Base-by-base conservation (phyloP, 2,888 invertebrate species). In the Pollenia griseotomentosa region DNA sequence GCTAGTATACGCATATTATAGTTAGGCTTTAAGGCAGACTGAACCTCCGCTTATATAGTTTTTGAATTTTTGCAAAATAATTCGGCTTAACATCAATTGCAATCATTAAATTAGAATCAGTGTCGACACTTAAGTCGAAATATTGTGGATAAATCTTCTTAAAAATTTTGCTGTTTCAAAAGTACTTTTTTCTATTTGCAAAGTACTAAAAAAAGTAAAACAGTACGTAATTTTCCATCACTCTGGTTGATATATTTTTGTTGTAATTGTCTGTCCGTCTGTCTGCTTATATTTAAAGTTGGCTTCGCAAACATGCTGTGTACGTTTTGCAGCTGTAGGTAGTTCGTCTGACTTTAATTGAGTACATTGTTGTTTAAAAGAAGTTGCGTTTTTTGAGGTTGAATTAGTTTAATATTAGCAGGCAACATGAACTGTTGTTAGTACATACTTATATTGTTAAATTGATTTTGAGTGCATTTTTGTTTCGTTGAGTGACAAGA, bases 371-470 rank as follows among this genome's bases (percentile, higher is more conserved):
- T 75, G 61, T 68, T 77, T 16, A 70, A 77, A 86, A 78, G 78
- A 87, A 87, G 81, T 81, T 80, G 80, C 44, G 51, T 73, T 80
- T 80, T 70, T 63, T 80, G 61, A 75, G 66, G 68, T 73, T 71
- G 68, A 78, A 78, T 81, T 87, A 87, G 87, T 87, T 81, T 59
- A 40, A 81, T 55, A 81, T 63, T 84, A 84, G 84, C 87, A 87
- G 74, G 81, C 87, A 78, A 78, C 68, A 74, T 81, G 78, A 74
- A 14, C 2, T 57, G 87, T 84, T 78, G 81, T 46, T 65, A 42
- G n/a, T 71, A 48, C 10, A 42, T 68, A 63, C 23, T 10, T 42
- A 51, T 14, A 8, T 12, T 7, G 19, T 10, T 51, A 81, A 55
- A 61, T 59, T 48, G n/a, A 55, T 53, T 75, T 61, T 14, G 14